Base-by-base conservation (phyloP, 2,113 vertebrate genomes). In the Serilophus lunatus region DNA sequence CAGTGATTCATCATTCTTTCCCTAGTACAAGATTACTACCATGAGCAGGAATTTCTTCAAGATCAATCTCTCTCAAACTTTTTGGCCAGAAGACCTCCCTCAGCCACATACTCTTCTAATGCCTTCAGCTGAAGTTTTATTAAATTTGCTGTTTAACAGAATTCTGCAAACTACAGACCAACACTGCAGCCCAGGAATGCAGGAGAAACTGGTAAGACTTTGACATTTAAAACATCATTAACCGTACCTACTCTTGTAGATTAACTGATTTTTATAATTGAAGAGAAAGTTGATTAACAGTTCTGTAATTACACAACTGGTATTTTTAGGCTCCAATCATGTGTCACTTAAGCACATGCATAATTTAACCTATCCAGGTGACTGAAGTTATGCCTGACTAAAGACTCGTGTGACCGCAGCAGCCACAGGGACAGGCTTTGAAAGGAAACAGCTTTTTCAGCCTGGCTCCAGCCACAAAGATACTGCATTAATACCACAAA, bases 281-380 rank as follows among this genome's bases (percentile, higher is more conserved):
- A 92, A 74, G 47, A 95, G 71, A 94, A 95, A 93, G 68, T 74
- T 86, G 68, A 92, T 96, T 93, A 95, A 93, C 94, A 83, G 76
- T 86, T 92, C 88, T 86, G 56, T 90, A 97, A 93, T 94, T 91
- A 95, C 72, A 78, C 72, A 91, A 60, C 82, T 6, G 29, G 80
- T 92, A 96, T 81, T 95, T 94, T 93, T 93, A 93, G 91, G 76
- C 44, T 86, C 44, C 63, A 86, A 91, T 92, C 76, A 88, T 38
- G 38, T 83, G 64, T 92, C 91, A 74, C 44, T 78, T 95, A 88
- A 75, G 53, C 70, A 90, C 38, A 74, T 33, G 50, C 72, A 76
- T 82, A 93, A 87, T 91, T 96, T 77, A 87, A 72, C 57, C 61
- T 93, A 61, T 45, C 74, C 80, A 90, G 76, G 86, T 86, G 76